Conservation (phyloP, 2,113 vertebrate species). For the Danio rerio region GRCz12tu NC_133190.1:42163501-42164000, state of each 20-base stretch:
- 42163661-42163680: conserved; percentile 40
- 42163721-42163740: neutral
- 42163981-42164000: no score
- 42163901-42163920: neutral
- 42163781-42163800: conserved; percentile 15
- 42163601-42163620: conserved; percentile 71
- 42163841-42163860: neutral
- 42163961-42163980: no score
- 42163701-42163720: conserved; percentile 31
- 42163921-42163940: no score
- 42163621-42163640: conserved; percentile 75
- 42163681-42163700: neutral
- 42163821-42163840: neutral
- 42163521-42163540: conserved; percentile 72
- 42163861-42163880: neutral
- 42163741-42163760: neutral
- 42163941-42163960: no score
- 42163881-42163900: neutral
- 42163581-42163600: conserved; percentile 64
- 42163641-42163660: conserved; percentile 64
- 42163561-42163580: conserved; percentile 64
- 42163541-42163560: conserved; percentile 62
- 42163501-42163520: conserved; percentile 72
- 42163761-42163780: neutral
- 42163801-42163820: neutral